Evolutionary conservation across 2,113 vertebrate species (phyloP).

Genomic region (Siniperca chuatsi): DNA sequence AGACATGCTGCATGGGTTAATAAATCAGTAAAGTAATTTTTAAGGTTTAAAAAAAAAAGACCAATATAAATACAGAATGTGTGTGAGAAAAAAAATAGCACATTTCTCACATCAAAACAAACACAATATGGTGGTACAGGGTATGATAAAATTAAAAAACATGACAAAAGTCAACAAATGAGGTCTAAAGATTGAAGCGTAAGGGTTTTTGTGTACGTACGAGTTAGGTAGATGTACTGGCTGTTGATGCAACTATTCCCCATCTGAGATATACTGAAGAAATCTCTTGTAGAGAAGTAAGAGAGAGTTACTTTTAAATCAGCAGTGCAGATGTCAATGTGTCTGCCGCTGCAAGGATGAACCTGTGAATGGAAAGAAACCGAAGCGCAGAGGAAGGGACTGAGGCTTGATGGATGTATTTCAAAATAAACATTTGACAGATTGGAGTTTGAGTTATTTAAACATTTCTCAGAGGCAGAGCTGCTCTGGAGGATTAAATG

Average conservation of each 20-base stretch:
- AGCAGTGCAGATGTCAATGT: slow-evolving; percentile 29
- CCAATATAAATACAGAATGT: not conserved
- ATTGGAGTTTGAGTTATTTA: slow-evolving; percentile 41
- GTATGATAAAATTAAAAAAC: slow-evolving; percentile 28
- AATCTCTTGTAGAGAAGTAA: slow-evolving; percentile 24
- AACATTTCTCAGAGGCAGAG: slow-evolving; percentile 30
- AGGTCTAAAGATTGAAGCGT: not conserved
- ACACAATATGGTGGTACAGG: not conserved
- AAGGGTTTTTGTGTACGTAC: slow-evolving; percentile 19
- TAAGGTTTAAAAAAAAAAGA: too few relatives aligned
- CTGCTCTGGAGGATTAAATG: slow-evolving; percentile 8
- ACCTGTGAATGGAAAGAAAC: slow-evolving; percentile 10
- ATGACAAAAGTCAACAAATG: not conserved
- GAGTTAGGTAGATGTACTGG: slow-evolving; percentile 12
- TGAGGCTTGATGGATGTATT: slow-evolving; percentile 31
- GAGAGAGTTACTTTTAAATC: slow-evolving; percentile 34
- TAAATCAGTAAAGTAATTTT: not conserved
- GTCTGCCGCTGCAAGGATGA: slow-evolving; percentile 23
- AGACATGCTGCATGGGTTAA: not conserved
- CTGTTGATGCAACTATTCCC: slow-evolving; percentile 38
- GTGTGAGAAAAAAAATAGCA: not conserved
- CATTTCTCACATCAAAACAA: not conserved
- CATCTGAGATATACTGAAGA: slow-evolving; percentile 11
- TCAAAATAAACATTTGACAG: slow-evolving; percentile 50
- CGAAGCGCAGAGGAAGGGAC: not conserved